A percentile compares a stretch with the other conserved stretches of the same genome.
Conservation (phyloP, 2,888 invertebrate genomes). For the Rotaria macrura region DNA sequence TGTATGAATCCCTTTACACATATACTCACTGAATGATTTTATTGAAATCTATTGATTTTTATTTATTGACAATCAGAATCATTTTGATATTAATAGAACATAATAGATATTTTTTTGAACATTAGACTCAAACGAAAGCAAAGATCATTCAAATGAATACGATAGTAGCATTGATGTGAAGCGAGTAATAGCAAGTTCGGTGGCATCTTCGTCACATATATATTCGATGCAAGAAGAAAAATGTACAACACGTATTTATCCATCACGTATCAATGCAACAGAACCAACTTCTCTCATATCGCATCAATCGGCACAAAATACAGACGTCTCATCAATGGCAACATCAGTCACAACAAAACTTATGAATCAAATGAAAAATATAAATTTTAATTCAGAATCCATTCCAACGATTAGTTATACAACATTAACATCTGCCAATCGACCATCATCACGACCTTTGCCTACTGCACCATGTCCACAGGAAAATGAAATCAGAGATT, state of each 20-base stretch:
- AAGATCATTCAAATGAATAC: not conserved
- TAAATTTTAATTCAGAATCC: not conserved
- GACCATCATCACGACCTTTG: not conserved
- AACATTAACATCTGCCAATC: not conserved
- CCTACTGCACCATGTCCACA: not conserved
- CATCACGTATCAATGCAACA: not conserved
- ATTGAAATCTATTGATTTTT: too few relatives aligned
- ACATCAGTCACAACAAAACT: not conserved
- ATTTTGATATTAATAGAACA: too few relatives aligned
- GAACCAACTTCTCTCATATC: not conserved
- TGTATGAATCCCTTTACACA: too few relatives aligned
- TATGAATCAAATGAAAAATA: constrained; percentile 1
- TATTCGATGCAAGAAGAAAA: too few relatives aligned
- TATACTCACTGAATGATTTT: too few relatives aligned
- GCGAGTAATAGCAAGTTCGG: not conserved
- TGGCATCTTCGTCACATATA: too few relatives aligned
- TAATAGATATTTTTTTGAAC: not conserved
- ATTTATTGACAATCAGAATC: too few relatives aligned
- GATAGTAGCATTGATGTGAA: not conserved
- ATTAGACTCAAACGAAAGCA: not conserved
- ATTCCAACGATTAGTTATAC: not conserved
- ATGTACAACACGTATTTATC: too few relatives aligned
- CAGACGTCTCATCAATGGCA: too few relatives aligned
- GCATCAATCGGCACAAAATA: not conserved
- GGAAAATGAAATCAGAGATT: not conserved